A percentile compares a stretch with the other conserved stretches of the same genome.
Conservation (phyloP, 2,797 vertebrate species). For the Gymnocypris eckloni region DNA sequence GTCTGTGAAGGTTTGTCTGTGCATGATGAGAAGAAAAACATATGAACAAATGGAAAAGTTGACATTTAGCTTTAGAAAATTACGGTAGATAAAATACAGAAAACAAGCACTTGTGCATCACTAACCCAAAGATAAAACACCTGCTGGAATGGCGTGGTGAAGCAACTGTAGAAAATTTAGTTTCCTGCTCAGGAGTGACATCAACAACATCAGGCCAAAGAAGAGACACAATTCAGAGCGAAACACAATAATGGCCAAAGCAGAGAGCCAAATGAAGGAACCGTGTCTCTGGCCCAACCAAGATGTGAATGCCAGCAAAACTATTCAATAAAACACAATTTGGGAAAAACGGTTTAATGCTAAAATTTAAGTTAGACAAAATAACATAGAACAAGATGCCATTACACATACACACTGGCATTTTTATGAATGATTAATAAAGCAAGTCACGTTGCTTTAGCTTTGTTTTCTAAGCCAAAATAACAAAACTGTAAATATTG, state of each 20-base stretch:
- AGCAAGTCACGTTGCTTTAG: not conserved
- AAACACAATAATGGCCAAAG: slow-evolving; percentile 90
- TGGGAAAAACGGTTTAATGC: not conserved
- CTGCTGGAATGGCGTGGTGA: slow-evolving; percentile 84
- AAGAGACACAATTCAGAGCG: slow-evolving; percentile 91
- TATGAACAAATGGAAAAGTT: not conserved
- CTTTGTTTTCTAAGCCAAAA: not conserved
- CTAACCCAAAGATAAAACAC: slow-evolving; percentile 87
- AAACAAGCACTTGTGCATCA: slow-evolving; percentile 1
- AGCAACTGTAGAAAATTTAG: slow-evolving; percentile 78
- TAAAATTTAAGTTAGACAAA: not conserved
- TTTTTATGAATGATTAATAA: not conserved
- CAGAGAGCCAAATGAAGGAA: slow-evolving; percentile 88
- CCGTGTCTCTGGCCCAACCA: slow-evolving; percentile 88
- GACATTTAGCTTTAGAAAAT: not conserved
- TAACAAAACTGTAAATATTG: not conserved
- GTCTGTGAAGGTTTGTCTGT: not conserved
- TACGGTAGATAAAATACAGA: not conserved
- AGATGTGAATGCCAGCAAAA: slow-evolving; percentile 84
- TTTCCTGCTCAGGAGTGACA: slow-evolving; percentile 79
- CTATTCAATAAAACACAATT: slow-evolving; percentile 70
- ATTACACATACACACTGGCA: not conserved
- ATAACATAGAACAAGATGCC: not conserved
- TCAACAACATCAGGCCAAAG: slow-evolving; percentile 88
- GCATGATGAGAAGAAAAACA: slow-evolving; percentile 20